These are phyloP conservation scores for Dichetophora obliterata DNA, from an alignment of 2,888 invertebrate species.

Conservation along the genomic window DNA sequence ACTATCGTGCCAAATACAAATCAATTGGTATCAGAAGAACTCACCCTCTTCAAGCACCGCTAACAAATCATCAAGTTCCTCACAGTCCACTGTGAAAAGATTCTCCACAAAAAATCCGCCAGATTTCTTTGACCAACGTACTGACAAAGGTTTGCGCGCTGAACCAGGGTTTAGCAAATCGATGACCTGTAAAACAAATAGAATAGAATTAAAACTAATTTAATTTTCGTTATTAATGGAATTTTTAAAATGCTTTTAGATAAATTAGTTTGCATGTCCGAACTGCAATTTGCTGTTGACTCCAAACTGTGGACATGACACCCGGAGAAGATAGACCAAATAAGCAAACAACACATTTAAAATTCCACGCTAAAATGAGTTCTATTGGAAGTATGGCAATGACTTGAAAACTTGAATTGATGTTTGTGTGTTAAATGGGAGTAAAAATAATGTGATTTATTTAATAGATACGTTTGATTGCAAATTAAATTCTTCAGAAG, in stretches of 20 bases:
- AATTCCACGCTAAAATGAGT: slow-evolving; percentile 56
- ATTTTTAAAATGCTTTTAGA: slow-evolving; percentile 12
- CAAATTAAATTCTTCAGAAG: too few species aligned
- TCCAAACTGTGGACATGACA: neutral
- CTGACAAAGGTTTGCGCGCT: slow-evolving; percentile 82
- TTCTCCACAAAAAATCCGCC: slow-evolving; percentile 96
- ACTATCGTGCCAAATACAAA: neutral
- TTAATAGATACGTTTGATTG: too few species aligned
- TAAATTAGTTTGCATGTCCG: neutral
- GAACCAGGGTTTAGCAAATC: slow-evolving; percentile 91
- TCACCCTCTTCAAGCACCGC: slow-evolving; percentile 95
- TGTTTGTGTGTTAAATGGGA: too few species aligned
- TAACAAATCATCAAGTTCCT: slow-evolving; percentile 90
- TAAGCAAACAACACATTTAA: slow-evolving; percentile 51
- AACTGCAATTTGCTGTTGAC: slow-evolving; percentile 7
- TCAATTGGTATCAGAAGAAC: slow-evolving; percentile 27
- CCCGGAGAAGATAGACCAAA: neutral
- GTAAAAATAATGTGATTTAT: too few species aligned
- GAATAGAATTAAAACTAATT: slow-evolving; percentile 44
- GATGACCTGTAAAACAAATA: slow-evolving; percentile 78
- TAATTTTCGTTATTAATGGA: slow-evolving; percentile 39
- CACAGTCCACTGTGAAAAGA: slow-evolving; percentile 94
- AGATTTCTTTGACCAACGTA: slow-evolving; percentile 94
- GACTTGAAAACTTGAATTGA: too few species aligned
- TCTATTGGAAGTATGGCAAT: too few species aligned